Percentiles rank a stretch among this genome's conserved stretches.
Evolutionary conservation across 2,113 vertebrate genomes (phyloP).

Genomic region (Crotalus helleri): DNA sequence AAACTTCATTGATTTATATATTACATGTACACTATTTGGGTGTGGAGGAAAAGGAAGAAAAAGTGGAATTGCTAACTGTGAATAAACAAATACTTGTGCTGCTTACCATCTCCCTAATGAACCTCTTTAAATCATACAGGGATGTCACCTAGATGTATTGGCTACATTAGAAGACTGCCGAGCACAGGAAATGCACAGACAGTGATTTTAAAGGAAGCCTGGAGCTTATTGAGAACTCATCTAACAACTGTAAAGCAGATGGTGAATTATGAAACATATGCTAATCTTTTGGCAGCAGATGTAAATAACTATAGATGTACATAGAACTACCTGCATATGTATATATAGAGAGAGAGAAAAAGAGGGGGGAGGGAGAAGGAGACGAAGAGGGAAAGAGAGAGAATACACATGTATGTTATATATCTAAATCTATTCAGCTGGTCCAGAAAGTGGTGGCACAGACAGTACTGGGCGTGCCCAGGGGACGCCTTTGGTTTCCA

Average conservation of each 20-base stretch:
- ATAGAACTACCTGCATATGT: background rate
- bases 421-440: background rate
- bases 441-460: background rate
- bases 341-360: background rate
- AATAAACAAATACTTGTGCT: slow-evolving; percentile 55
- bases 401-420: background rate
- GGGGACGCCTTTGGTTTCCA: background rate
- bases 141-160: slow-evolving; percentile 54
- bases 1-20: background rate
- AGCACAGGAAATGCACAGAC: slow-evolving; percentile 41
- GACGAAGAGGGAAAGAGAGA: background rate
- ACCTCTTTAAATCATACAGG: slow-evolving; percentile 47
- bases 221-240: slow-evolving; percentile 17
- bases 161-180: slow-evolving; percentile 56
- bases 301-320: slow-evolving; percentile 32
- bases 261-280: slow-evolving; percentile 56
- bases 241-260: slow-evolving; percentile 51
- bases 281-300: slow-evolving; percentile 39
- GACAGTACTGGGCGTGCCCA: background rate
- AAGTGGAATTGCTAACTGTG: slow-evolving; percentile 29
- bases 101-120: slow-evolving; percentile 60
- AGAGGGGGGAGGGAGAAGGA: too few relatives aligned
- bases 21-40: background rate
- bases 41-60: slow-evolving; percentile 21
- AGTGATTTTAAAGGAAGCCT: slow-evolving; percentile 42